phyloP scores from a whole-genome alignment of 2,113 vertebrate species.

The Marmota monax region DNA sequence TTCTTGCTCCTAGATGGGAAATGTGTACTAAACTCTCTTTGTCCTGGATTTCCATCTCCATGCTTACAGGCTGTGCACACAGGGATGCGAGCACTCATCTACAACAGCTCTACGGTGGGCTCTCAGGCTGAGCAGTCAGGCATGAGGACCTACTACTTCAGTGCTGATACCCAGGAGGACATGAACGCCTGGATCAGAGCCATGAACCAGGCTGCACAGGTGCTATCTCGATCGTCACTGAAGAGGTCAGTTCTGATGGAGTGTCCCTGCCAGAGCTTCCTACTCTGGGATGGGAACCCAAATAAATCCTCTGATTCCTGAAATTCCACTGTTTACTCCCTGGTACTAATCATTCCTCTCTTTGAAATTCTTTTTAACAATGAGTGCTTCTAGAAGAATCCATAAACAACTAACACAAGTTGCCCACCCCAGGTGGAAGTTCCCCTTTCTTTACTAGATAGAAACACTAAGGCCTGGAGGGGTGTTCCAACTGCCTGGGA shows the following conservation, averaged over 20 bases:
- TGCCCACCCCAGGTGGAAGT: not conserved
- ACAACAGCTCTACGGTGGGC: slow-evolving; percentile 94
- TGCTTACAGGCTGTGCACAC: slow-evolving; percentile 94
- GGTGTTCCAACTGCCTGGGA: not conserved
- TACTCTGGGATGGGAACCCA: not conserved
- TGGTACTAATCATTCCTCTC: not conserved
- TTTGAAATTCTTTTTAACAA: not conserved
- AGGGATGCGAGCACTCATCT: slow-evolving; percentile 98
- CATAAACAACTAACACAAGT: accelerated
- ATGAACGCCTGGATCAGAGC: slow-evolving; percentile 98
- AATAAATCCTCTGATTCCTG: not conserved
- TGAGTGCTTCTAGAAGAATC: not conserved
- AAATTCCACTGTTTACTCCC: not conserved
- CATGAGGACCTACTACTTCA: slow-evolving; percentile 99
- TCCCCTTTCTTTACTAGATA: not conserved
- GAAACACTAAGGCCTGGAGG: not conserved
- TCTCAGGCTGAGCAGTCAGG: slow-evolving; percentile 96
- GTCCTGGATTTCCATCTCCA: not conserved
- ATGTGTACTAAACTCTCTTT: not conserved
- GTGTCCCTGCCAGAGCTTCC: not conserved
- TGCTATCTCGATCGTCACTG: slow-evolving; percentile 93
- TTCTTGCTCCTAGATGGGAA: not conserved
- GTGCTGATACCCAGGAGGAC: slow-evolving; percentile 98
- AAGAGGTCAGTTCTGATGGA: slow-evolving; percentile 91
- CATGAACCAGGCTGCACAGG: slow-evolving; percentile 98